Conservation (phyloP, 92 coral and sea anemone species). For the Epizoanthus scotinus region DNA sequence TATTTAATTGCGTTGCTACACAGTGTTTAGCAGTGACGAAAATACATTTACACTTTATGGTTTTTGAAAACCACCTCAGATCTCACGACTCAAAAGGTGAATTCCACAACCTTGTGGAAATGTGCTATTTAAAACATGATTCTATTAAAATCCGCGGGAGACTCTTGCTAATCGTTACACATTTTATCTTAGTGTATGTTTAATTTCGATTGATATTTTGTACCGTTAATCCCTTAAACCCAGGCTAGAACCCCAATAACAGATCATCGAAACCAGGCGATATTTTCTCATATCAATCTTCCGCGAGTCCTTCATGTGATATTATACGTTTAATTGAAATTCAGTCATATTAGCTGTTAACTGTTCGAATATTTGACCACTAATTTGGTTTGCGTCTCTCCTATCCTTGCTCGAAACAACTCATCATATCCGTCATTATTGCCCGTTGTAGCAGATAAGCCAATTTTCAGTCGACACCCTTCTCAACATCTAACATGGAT, state of each 20-base stretch:
- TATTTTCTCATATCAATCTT: not conserved
- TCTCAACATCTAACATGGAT: not conserved
- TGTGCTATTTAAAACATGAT: too few species aligned
- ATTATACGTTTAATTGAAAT: not conserved
- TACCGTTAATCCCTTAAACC: not conserved
- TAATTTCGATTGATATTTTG: not conserved
- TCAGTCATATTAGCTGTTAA: not conserved
- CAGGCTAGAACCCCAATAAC: not conserved
- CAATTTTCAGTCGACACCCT: not conserved
- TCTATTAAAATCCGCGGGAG: not conserved
- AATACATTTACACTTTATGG: too few species aligned
- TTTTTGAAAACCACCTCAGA: too few species aligned
- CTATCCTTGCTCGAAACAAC: not conserved
- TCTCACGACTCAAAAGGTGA: too few species aligned
- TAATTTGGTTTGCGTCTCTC: not conserved
- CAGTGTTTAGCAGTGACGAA: too few species aligned
- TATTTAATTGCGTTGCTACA: too few species aligned
- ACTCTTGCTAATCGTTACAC: not conserved
- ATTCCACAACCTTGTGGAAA: too few species aligned
- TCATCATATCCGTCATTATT: not conserved
- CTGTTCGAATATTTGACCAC: not conserved
- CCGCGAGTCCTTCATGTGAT: not conserved
- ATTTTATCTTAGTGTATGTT: constrained; percentile 1
- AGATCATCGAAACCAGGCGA: not conserved
- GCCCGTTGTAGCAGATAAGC: not conserved